Base-by-base conservation (phyloP, 2,797 vertebrate species). In the Centropyge bicolor region DNA sequence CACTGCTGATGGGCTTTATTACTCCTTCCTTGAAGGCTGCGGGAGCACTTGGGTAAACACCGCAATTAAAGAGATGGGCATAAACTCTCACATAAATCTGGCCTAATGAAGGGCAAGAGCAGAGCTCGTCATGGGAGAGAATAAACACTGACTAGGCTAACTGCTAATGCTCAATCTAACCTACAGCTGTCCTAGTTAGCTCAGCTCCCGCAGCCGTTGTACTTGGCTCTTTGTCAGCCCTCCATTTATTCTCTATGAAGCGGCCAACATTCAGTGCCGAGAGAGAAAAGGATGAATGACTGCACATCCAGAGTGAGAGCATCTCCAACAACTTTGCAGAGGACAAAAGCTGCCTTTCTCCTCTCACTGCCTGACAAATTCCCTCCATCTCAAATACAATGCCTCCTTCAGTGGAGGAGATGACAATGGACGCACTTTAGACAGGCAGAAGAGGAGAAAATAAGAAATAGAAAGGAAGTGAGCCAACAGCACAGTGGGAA, bases 21-120 rank as follows among this genome's bases (percentile, higher is more conserved):
- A 92, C 87, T 94, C 88, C 89, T 89, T 88, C 83, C 80, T 88
- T 87, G 92, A 92, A 92, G 87, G 86, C 86, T 88, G 84, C 61
- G 40, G 90, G 87, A 92, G 90, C 85, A 92, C 91, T 95, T 90
- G 89, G 89, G 92, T 94, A 94, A 94, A 93, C 93, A 92, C 83
- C 86, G 89, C 92, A 92, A 93, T 94, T 93, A 93, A 91, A 90
- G 86, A 88, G 87, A 92, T 83, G 89, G 87, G 81, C 89, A 91
- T 93, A 91, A 93, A 93, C 86, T 87, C 85, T 81, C 90, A 85
- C 88, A 92, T 93, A 90, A 93, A 95, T 94, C 87, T 91, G 89
- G 81, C 76, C 85, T 92, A 93, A 94, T 93, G 92, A 94, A 94
- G 90, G 93, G 81, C 87, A 85, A 88, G 90, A 90, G 86, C 84